Evolutionary conservation across 2,113 vertebrate genomes (phyloP).

Genomic region (Microcebus murinus): DNA sequence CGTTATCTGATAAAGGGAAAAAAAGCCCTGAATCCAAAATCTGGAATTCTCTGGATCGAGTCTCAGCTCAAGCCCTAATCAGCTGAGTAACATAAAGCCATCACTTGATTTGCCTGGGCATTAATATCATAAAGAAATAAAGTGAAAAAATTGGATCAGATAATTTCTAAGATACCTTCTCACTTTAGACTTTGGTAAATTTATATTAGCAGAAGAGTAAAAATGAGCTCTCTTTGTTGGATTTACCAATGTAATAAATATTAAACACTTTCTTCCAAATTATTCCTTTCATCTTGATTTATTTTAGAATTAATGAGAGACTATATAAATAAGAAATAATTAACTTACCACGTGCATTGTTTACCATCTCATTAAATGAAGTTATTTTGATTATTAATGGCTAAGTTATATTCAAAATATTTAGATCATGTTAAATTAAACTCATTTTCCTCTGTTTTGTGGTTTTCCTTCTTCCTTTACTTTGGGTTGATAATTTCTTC

Average conservation of each 20-base stretch:
- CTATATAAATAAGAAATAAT: not conserved
- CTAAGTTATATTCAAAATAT: constrained; percentile 7
- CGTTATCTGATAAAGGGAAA: not conserved
- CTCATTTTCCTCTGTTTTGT: not conserved
- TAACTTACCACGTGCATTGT: not conserved
- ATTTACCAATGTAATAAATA: not conserved
- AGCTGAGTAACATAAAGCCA: not conserved
- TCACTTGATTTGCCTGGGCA: not conserved
- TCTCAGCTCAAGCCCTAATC: not conserved
- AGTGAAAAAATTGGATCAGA: not conserved
- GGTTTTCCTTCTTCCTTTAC: constrained; percentile 14
- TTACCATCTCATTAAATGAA: not conserved
- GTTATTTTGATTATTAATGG: not conserved
- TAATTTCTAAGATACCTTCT: not conserved
- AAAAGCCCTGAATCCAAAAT: not conserved
- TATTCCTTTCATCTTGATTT: constrained; percentile 8
- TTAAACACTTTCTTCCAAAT: not conserved
- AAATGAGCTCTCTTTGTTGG: not conserved
- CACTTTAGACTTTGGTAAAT: not conserved
- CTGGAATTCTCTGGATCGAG: not conserved
- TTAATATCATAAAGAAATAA: not conserved
- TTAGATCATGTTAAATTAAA: not conserved
- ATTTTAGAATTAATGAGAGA: not conserved
- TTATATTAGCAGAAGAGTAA: not conserved
- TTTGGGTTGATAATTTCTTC: not conserved